These are phyloP conservation scores for Loxodonta africana DNA, from an alignment of 2,113 vertebrate genomes.

Conservation along the genomic window DNA sequence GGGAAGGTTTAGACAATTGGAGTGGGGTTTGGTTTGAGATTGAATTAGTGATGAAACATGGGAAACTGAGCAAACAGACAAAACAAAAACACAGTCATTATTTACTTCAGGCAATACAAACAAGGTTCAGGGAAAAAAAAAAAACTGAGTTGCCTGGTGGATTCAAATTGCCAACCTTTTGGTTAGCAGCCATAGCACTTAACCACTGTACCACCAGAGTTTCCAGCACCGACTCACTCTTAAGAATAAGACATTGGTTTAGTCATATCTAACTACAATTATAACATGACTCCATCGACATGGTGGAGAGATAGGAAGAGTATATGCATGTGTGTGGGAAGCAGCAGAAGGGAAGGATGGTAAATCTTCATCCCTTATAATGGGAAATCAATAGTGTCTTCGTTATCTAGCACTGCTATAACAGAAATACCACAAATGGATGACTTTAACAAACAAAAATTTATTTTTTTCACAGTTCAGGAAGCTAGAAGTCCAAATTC, in stretches of 20 bases:
- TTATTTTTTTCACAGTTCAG: neutral
- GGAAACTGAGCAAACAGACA: neutral
- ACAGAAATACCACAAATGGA: neutral
- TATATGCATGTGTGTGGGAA: neutral
- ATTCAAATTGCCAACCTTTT: too few species aligned
- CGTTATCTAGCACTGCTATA: neutral
- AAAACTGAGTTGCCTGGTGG: neutral
- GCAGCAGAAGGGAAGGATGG: neutral
- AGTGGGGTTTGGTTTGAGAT: neutral
- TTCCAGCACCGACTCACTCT: neutral
- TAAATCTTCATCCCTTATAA: conserved; percentile 14
- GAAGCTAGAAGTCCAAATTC: neutral
- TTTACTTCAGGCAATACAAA: conserved; percentile 39
- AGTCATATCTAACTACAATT: neutral
- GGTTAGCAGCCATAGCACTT: too few species aligned
- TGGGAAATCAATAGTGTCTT: neutral
- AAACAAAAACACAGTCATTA: neutral
- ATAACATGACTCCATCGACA: neutral
- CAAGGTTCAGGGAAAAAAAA: neutral
- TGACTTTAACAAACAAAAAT: neutral
- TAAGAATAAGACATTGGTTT: neutral
- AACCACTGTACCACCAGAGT: too few species aligned
- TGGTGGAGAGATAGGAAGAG: neutral
- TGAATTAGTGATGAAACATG: neutral
- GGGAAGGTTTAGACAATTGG: neutral